Evolutionary conservation across 2,797 vertebrate species (phyloP).

Genomic region (Platalea minor): DNA sequence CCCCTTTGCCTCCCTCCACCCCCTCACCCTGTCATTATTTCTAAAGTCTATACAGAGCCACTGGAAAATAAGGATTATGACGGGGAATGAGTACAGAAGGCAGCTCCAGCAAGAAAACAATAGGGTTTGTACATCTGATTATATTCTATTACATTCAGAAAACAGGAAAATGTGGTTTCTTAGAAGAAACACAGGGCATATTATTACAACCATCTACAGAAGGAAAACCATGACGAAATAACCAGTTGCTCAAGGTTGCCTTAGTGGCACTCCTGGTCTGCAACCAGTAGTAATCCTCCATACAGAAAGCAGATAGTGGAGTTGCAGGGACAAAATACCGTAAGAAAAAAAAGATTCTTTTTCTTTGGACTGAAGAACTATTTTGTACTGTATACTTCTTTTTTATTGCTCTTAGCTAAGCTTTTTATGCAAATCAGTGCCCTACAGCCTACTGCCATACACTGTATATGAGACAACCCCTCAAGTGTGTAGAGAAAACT

Average conservation of each 20-base stretch:
- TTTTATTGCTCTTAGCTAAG: neutral
- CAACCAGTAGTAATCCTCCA: neutral
- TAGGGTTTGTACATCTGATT: neutral
- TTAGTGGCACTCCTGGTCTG: neutral
- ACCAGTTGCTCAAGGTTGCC: neutral
- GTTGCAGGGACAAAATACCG: neutral
- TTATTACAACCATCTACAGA: neutral
- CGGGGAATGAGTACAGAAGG: neutral
- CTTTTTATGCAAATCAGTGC: neutral
- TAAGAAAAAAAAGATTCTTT: neutral
- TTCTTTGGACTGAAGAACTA: neutral
- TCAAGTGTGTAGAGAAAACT: neutral
- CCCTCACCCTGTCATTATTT: neutral
- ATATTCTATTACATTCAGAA: neutral
- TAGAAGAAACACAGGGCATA: neutral
- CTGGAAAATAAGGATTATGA: neutral
- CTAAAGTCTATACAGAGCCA: neutral
- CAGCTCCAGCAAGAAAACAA: neutral
- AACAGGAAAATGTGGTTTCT: conserved; percentile 15
- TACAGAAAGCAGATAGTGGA: neutral
- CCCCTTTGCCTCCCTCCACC: neutral
- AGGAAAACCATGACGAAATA: conserved; percentile 4
- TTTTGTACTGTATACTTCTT: neutral
- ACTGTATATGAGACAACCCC: neutral
- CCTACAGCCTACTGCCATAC: neutral